Percentiles rank a stretch among this genome's conserved stretches.
Evolutionary conservation across 1,140 invertebrate genomes (phyloP).

Genomic region (Heterodera carotae): DNA sequence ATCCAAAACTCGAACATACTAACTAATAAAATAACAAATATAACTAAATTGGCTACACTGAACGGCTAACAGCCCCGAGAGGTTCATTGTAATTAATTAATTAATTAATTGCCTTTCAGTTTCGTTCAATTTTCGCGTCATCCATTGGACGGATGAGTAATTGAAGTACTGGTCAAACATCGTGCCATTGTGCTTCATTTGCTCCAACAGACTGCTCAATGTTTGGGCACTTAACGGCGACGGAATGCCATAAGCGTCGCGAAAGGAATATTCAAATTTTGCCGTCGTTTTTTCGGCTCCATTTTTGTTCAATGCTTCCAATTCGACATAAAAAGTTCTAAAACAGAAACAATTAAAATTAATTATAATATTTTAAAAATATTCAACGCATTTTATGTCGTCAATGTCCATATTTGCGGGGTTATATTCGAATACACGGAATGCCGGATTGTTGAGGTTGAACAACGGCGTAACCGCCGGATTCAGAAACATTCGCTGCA

Average conservation of each 20-base stretch:
- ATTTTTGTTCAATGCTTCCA: conserved; percentile 46
- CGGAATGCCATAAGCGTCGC: conserved; percentile 40
- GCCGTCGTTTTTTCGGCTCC: conserved; percentile 26
- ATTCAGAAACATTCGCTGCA: conserved; percentile 32
- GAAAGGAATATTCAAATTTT: conserved; percentile 54
- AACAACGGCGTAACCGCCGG: conserved; percentile 48
- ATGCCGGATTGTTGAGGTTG: conserved; percentile 40
- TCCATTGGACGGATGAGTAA: conserved; percentile 25
- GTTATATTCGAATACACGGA: conserved; percentile 46
- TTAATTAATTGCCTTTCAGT: not conserved
- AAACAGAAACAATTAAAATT: conserved; percentile 15
- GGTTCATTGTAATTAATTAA: not conserved
- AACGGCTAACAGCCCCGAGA: too few relatives aligned
- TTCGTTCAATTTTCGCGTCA: conserved; percentile 1
- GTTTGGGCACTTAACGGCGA: conserved; percentile 3
- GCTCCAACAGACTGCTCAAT: conserved; percentile 20
- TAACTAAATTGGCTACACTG: too few relatives aligned
- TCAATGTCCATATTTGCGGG: conserved; percentile 32
- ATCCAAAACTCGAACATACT: too few relatives aligned
- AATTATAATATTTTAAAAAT: too few relatives aligned
- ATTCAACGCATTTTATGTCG: conserved; percentile 46
- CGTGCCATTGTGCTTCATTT: conserved; percentile 23
- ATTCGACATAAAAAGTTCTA: conserved; percentile 54
- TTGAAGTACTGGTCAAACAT: conserved; percentile 32
- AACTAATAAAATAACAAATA: too few relatives aligned